Evolutionary conservation across 2,797 vertebrate genomes (phyloP), one percentile per base, ranked within the genome.

Genomic region (Hydrocynus forskahlii): DNA sequence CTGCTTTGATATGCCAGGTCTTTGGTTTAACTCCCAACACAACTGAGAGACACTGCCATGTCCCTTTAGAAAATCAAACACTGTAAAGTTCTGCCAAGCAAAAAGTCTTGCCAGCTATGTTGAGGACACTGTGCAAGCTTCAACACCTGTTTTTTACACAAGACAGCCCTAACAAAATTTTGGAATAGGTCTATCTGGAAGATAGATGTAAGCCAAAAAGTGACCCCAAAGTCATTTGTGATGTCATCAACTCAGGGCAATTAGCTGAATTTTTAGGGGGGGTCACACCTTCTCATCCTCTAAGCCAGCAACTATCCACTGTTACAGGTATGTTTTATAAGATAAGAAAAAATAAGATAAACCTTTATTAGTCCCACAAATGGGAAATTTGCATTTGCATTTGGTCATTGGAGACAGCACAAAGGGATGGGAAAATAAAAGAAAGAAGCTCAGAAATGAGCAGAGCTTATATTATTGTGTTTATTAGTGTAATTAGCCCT

Each of bases 61-160:
- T 70, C 69, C 62, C 78, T 83, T 81, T 78, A 69, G 48, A 66
- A 59, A 78, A 23, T 21, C 83, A 62, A 84, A 69, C 23, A n/a
- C 45, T 59, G 70, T 23, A 73, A 40, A 75, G 38, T 76, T 63
- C 78, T 63, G 63, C 70, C 57, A 64, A 5, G 55, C 55, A 59
- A 48, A 57, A 73, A 55, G 66, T 13, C 50, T 55, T 74, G 21
- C 69, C 43, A 79, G 35, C 35, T 78, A 35, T 21, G 38, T 69
- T 72, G n/a, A 23, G 35, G 68, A 60, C 62, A 52, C 16, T 23
- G 12, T 8, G 35, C n/a, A 38, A 57, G 50, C 25, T 55, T 25
- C 7, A 60, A 16, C 0, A 14, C 35, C 6, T 40, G 59, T 10
- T 43, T 17, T n/a, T n/a, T 40, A 59, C 16, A 1, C 35, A 7